A percentile compares a stretch with the other conserved stretches of the same genome.
These are phyloP conservation scores for Phengaris arion DNA, from an alignment of 2,888 invertebrate genomes.

Conservation along the genomic window DNA sequence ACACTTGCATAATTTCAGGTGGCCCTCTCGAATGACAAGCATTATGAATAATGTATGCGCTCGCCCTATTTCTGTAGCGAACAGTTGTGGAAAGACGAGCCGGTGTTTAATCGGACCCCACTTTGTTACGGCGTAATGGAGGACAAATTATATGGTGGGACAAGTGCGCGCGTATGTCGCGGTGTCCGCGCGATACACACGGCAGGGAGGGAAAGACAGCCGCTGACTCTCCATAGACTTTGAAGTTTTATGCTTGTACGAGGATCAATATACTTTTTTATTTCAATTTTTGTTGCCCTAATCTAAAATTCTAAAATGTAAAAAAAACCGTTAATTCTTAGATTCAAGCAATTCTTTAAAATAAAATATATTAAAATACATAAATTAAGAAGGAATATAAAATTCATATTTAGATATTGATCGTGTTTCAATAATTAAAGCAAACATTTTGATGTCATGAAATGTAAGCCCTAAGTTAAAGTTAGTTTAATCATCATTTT, in stretches of 20 bases:
- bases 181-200: constrained; percentile 66
- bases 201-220: constrained; percentile 24
- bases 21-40: constrained; percentile 54
- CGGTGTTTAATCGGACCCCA: constrained; percentile 68
- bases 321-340: no score
- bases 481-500: no score
- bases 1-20: constrained; percentile 52
- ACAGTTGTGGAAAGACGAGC: constrained; percentile 78
- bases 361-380: no score
- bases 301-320: no score
- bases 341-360: no score
- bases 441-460: no score
- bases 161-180: constrained; percentile 76
- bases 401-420: no score
- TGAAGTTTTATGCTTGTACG: background rate
- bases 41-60: constrained; percentile 65
- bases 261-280: background rate
- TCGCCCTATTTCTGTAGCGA: constrained; percentile 51
- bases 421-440: no score
- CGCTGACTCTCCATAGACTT: background rate
- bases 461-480: no score
- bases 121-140: constrained; percentile 69
- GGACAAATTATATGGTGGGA: constrained; percentile 73
- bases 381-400: no score
- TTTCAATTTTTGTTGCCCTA: background rate